These are phyloP conservation scores for Monochamus alternatus DNA, from an alignment of 2,888 invertebrate genomes.

Conservation along the genomic window DNA sequence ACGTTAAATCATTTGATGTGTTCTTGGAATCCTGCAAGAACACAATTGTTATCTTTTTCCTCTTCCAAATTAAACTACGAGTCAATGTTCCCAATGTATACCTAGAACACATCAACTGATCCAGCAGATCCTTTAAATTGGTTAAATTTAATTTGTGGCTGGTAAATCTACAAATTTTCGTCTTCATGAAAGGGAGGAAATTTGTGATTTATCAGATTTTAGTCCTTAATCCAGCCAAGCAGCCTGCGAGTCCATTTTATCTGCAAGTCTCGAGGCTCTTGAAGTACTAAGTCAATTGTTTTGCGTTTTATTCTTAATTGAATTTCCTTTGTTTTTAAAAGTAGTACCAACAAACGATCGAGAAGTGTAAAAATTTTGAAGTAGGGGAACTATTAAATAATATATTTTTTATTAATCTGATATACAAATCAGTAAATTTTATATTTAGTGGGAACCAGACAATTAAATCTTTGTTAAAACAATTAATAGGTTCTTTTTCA, in stretches of 20 bases:
- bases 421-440: too few relatives aligned
- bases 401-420: too few relatives aligned
- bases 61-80: constrained; percentile 36
- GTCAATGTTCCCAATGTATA: constrained; percentile 49
- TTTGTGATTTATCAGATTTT: constrained; percentile 38
- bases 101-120: constrained; percentile 67
- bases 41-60: constrained; percentile 33
- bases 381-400: too few relatives aligned
- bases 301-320: background rate
- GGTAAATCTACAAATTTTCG: constrained; percentile 34
- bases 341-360: background rate
- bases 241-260: constrained; percentile 29
- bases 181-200: constrained; percentile 6
- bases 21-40: constrained; percentile 60
- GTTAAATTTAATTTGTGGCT: constrained; percentile 42
- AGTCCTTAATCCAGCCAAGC: constrained; percentile 41
- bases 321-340: background rate
- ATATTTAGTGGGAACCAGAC: too few relatives aligned
- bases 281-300: constrained; percentile 17
- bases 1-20: constrained; percentile 63
- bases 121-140: constrained; percentile 53
- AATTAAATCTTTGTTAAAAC: too few relatives aligned
- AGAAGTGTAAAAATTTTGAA: too few relatives aligned
- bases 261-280: constrained; percentile 27
- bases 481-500: too few relatives aligned